Conservation (phyloP, 2,113 vertebrate species). For the Halcyon malimbica region DNA sequence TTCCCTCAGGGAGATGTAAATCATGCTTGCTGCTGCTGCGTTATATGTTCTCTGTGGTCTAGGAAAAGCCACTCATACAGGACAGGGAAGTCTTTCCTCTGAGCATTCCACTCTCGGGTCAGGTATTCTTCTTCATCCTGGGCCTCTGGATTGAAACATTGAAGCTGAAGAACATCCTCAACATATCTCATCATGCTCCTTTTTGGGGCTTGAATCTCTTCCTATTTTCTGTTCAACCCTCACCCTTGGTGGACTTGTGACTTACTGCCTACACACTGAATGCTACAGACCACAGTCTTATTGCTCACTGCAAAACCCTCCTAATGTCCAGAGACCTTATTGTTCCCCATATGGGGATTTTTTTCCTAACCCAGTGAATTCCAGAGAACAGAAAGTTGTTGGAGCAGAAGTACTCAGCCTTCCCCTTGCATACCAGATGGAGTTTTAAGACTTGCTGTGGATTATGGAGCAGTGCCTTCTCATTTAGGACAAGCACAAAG, state of each 20-base stretch:
- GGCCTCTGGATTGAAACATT: not conserved
- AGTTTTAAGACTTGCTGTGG: not conserved
- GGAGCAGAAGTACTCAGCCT: not conserved
- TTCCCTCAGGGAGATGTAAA: not conserved
- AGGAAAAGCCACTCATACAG: not conserved
- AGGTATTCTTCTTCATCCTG: not conserved
- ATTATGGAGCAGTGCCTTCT: not conserved
- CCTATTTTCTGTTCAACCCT: not conserved
- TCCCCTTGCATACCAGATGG: not conserved
- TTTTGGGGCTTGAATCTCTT: not conserved
- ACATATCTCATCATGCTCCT: accelerated
- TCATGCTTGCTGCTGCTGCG: not conserved
- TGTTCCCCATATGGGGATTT: not conserved
- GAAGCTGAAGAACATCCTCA: not conserved
- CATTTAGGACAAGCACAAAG: not conserved
- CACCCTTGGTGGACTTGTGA: not conserved
- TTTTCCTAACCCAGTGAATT: not conserved
- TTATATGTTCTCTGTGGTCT: not conserved
- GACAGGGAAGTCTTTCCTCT: not conserved
- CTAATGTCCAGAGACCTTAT: not conserved
- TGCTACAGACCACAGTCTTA: not conserved
- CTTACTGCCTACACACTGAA: not conserved
- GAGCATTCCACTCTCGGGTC: accelerated
- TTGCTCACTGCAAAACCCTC: not conserved
- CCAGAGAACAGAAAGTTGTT: not conserved